Base-by-base conservation (phyloP, 1,140 invertebrate genomes). In the Drosophila setifemur region DNA sequence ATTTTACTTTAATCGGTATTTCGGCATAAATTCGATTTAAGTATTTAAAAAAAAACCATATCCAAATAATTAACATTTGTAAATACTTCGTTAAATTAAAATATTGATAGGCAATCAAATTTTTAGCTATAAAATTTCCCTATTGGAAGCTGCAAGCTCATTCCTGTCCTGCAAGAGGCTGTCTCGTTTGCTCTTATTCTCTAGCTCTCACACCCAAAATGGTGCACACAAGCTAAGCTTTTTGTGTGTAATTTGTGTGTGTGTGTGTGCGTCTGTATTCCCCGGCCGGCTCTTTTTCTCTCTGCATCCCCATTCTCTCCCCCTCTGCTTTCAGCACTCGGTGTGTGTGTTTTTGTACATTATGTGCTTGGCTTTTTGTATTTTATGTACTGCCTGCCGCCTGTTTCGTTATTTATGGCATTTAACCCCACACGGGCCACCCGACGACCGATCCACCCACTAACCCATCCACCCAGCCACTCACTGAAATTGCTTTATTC, bases 331-430 rank as follows among this genome's bases (percentile, higher is more conserved):
- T 37, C 33, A 9, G n/a, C n/a, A 55, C 26, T 44, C 44, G 40
- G 25, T 11, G 14, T 47, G 29, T 70, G 14, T 64, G 70, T 58
- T 53, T 42, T 66, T 43, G 63, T 53, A 79, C 57, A 73, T 79
- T 69, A 79, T 79, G 48, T 79, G 64, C 60, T 50, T 40, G 49
- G 45, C n/a, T n/a, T 28, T 49, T 66, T 77, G 73, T 58, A 63
- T 73, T 83, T 75, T 79, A 85, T 85, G 67, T 85, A 49, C 66
- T 81, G 76, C 37, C 33, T 79, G 66, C 69, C 54, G 73, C 52
- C 69, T 78, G 75, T 83, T 86, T 52, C 73, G 81, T 86, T 85
- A 86, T 85, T 85, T 85, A 79, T 86, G 81, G 79, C 61, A 86
- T 85, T 86, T 83, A 83, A 79, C 49, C 79, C 70, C 70, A 74